Evolutionary conservation across 2,888 invertebrate genomes (phyloP), one percentile per base, ranked within the genome.

Genomic region (Agonopterix alstromeriana): DNA sequence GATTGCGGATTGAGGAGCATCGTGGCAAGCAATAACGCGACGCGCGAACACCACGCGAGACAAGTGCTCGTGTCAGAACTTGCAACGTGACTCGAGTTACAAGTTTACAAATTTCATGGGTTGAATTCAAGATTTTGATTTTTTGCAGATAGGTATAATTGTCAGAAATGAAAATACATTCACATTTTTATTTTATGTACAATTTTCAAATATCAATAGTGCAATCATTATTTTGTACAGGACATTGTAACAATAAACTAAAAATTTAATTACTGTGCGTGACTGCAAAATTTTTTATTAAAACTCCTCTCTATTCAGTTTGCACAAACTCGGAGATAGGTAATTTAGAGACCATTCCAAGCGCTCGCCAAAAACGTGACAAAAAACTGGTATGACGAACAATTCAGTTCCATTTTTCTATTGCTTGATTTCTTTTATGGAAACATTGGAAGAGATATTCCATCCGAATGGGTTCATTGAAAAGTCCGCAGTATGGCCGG

Each of bases 401-500:
- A 63, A 66, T 63, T 55, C 63, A 58, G 67, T 71, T 63, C 57
- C 68, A 66, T 67, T 73, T 81, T 82, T 82, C 75, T 82, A 77
- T 78, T 73, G 75, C 77, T 72, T 75, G 77, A 80, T 82, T 79
- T 79, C 79, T 83, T 85, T 83, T 80, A 79, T 84, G 82, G 76
- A 79, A 82, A 85, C 83, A 82, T 78, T 81, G 76, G 76, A 65
- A 67, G 79, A 85, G 86, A 87, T 85, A 86, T 86, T 87, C 86
- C 86, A 74, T 82, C 68, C 69, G 80, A 80, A 78, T 82, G 77
- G 68, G 73, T 84, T 79, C 82, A 86, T 87, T 88, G 87, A 87
- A 87, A 86, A 86, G 77, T 83, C 85, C 82, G 86, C 87, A 87
- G 84, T 79, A 79, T 79, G 82, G 75, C 70, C 67, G 79, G 70